Percentiles rank a stretch among this genome's conserved stretches.
Evolutionary conservation across 1,140 invertebrate species (phyloP).

Genomic region (Stegodyphus dumicola): DNA sequence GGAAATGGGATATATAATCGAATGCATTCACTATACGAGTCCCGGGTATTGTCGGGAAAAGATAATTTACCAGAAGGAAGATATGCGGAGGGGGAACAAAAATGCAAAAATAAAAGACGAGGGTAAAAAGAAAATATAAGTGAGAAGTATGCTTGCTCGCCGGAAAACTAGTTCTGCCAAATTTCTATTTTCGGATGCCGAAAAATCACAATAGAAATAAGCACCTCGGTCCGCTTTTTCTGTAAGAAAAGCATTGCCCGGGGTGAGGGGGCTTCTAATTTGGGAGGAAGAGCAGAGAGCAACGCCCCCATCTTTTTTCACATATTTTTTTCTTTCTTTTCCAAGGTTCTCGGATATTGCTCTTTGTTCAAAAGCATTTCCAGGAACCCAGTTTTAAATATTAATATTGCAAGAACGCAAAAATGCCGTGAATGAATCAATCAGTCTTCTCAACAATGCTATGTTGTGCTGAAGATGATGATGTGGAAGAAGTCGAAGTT

Average conservation of each 20-base stretch:
- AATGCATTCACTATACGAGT: slow-evolving; percentile 36
- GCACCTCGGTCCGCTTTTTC: neutral
- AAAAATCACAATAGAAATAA: slow-evolving; percentile 54
- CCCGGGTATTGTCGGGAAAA: slow-evolving; percentile 21
- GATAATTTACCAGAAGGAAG: slow-evolving; percentile 49
- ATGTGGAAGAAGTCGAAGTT: too few relatives aligned
- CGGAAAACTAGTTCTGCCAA: slow-evolving; percentile 19
- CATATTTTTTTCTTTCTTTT: neutral
- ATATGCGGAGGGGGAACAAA: slow-evolving; percentile 19
- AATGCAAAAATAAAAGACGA: neutral
- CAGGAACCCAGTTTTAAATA: too few relatives aligned
- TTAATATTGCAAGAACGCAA: too few relatives aligned
- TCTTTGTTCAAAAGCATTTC: too few relatives aligned
- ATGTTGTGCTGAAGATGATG: too few relatives aligned
- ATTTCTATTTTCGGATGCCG: slow-evolving; percentile 42
- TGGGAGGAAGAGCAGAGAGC: slow-evolving; percentile 14
- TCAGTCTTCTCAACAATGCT: too few relatives aligned
- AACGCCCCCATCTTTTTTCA: slow-evolving; percentile 6
- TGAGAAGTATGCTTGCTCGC: neutral
- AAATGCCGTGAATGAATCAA: too few relatives aligned
- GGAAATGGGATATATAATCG: slow-evolving; percentile 58
- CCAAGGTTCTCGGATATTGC: too few relatives aligned
- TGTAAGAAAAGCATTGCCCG: slow-evolving; percentile 29
- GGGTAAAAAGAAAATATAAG: too few relatives aligned
- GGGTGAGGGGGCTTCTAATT: slow-evolving; percentile 26